A percentile compares a stretch with the other conserved stretches of the same genome.
Evolutionary conservation across 1,140 invertebrate species (phyloP).

Genomic region (Neodiprion fabricii): DNA sequence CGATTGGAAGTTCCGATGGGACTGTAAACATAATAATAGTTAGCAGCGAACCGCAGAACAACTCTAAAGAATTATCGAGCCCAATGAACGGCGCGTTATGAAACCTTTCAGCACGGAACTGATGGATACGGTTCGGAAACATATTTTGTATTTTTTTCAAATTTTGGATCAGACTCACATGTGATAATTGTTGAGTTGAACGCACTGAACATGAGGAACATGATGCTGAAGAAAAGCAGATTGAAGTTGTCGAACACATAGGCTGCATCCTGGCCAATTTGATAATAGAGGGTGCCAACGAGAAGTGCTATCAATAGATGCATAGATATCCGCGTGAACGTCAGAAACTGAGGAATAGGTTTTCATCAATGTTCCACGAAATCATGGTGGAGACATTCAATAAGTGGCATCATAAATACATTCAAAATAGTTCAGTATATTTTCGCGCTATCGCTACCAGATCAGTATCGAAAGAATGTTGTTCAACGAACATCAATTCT

Average conservation of each 20-base stretch:
- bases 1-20: constrained; percentile 84
- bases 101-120: background rate
- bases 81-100: background rate
- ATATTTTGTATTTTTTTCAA: constrained; percentile 8
- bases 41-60: constrained; percentile 14
- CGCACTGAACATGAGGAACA: constrained; percentile 88
- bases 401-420: constrained; percentile 6
- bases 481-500: no score
- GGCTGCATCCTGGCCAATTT: constrained; percentile 79
- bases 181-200: constrained; percentile 86
- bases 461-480: no score
- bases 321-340: constrained; percentile 76
- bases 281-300: constrained; percentile 80
- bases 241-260: constrained; percentile 79
- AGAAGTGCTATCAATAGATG: constrained; percentile 79
- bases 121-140: constrained; percentile 8
- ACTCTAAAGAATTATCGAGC: constrained; percentile 17
- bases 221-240: constrained; percentile 80
- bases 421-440: background rate
- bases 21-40: constrained; percentile 65
- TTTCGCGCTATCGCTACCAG: background rate
- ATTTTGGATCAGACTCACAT: constrained; percentile 71
- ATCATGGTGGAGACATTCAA: background rate
- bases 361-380: background rate
- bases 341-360: constrained; percentile 67